Percentiles rank a stretch among this genome's conserved stretches.
These are phyloP conservation scores for Macrosiphum euphorbiae DNA, from an alignment of 2,888 invertebrate species.

Conservation along the genomic window DNA sequence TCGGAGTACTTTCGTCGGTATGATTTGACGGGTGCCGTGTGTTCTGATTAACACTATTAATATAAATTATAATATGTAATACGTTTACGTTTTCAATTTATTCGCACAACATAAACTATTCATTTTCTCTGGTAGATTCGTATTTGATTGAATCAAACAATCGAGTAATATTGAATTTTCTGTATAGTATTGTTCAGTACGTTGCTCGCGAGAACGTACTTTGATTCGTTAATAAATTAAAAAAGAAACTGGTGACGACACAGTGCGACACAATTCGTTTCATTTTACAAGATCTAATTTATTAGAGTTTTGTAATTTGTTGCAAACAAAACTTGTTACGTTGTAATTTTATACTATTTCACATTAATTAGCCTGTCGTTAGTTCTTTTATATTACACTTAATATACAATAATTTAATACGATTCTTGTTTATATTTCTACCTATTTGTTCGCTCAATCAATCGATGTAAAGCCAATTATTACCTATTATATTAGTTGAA, in stretches of 20 bases:
- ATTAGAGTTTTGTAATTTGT: not conserved
- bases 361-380: not conserved
- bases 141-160: not conserved
- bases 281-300: constrained; percentile 5
- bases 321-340: not conserved
- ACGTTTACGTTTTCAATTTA: not conserved
- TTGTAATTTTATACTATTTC: not conserved
- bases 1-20: not conserved
- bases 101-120: not conserved
- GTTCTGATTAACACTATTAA: not conserved
- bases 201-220: not conserved
- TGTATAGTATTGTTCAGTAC: not conserved
- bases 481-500: not conserved
- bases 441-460: not conserved
- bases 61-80: not conserved
- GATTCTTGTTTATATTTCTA: not conserved
- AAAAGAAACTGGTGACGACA: not conserved
- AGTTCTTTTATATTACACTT: not conserved
- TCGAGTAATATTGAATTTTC: not conserved
- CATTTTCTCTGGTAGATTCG: not conserved
- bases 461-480: not conserved
- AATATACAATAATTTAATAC: not conserved
- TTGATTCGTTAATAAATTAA: not conserved
- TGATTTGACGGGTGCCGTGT: not conserved
- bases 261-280: not conserved